A percentile compares a stretch with the other conserved stretches of the same genome.
Conservation (phyloP, 2,113 vertebrate species). For the Pholis gunnellus region DNA sequence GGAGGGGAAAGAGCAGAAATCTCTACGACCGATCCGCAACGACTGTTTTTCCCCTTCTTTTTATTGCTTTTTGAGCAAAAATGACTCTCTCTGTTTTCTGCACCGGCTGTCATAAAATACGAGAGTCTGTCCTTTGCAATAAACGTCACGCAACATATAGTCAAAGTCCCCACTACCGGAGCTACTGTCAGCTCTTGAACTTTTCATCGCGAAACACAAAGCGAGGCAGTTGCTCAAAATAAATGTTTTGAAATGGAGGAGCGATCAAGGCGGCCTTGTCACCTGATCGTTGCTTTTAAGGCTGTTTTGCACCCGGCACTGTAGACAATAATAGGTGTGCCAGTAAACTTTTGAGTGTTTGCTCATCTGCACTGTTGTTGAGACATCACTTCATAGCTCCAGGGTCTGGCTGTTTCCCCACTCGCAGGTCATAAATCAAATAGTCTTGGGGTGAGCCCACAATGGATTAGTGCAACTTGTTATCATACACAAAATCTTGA, state of each 20-base stretch:
- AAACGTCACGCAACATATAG: slow-evolving; percentile 65
- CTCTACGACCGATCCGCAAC: slow-evolving; percentile 48
- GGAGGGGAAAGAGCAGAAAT: slow-evolving; percentile 55
- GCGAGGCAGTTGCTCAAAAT: slow-evolving; percentile 72
- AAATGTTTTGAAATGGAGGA: slow-evolving; percentile 70
- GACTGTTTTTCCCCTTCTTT: slow-evolving; percentile 51
- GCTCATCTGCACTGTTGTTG: slow-evolving; percentile 45
- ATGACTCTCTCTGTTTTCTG: slow-evolving; percentile 48
- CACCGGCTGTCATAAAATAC: slow-evolving; percentile 64
- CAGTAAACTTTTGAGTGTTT: slow-evolving; percentile 56
- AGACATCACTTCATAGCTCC: slow-evolving; percentile 57
- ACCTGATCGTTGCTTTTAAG: slow-evolving; percentile 69
- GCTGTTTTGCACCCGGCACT: slow-evolving; percentile 45
- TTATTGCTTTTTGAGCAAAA: slow-evolving; percentile 67
- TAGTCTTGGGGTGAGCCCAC: slow-evolving; percentile 21
- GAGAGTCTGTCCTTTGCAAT: slow-evolving; percentile 70
- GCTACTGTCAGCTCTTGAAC: slow-evolving; percentile 71
- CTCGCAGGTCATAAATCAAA: slow-evolving; percentile 56
- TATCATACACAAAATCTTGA: slow-evolving; percentile 42
- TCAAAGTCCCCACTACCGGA: slow-evolving; percentile 64
- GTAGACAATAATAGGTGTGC: slow-evolving; percentile 66
- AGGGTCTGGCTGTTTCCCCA: slow-evolving; percentile 17
- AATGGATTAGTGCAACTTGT: slow-evolving; percentile 33
- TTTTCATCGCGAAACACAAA: slow-evolving; percentile 62
- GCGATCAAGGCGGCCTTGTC: slow-evolving; percentile 64